phyloP scores from a whole-genome alignment of 2,888 invertebrate species.

The Yponomeuta sedellus region DNA sequence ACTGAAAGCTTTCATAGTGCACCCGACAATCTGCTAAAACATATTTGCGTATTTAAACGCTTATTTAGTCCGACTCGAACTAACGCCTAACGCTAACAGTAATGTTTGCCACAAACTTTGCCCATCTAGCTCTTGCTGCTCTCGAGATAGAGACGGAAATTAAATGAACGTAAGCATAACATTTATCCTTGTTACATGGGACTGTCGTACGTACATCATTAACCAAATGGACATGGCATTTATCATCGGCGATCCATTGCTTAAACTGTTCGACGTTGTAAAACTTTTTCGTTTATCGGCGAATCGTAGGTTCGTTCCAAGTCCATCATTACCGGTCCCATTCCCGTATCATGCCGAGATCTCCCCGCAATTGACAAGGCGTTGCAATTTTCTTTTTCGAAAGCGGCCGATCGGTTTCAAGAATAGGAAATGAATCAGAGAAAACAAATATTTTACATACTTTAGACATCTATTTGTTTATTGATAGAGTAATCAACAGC shows the following conservation, averaged over 20 bases:
- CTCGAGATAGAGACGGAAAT: too few species aligned
- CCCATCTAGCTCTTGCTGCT: too few species aligned
- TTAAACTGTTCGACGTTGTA: background rate
- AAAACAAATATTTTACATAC: too few species aligned
- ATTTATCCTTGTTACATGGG: background rate
- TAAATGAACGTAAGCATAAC: too few species aligned
- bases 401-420: too few species aligned
- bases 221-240: background rate
- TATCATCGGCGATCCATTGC: background rate
- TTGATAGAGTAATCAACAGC: too few species aligned
- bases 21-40: background rate
- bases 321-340: background rate
- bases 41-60: background rate
- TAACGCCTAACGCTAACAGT: background rate
- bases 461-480: too few species aligned
- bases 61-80: background rate
- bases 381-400: too few species aligned
- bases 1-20: background rate
- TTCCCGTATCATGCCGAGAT: background rate
- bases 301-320: background rate
- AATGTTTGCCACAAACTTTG: background rate
- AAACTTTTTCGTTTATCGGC: conserved; percentile 1
- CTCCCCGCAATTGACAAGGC: too few species aligned
- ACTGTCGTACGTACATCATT: background rate
- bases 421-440: too few species aligned